These are phyloP conservation scores for Gortyna flavago DNA, from an alignment of 2,888 invertebrate genomes.

Conservation along the genomic window DNA sequence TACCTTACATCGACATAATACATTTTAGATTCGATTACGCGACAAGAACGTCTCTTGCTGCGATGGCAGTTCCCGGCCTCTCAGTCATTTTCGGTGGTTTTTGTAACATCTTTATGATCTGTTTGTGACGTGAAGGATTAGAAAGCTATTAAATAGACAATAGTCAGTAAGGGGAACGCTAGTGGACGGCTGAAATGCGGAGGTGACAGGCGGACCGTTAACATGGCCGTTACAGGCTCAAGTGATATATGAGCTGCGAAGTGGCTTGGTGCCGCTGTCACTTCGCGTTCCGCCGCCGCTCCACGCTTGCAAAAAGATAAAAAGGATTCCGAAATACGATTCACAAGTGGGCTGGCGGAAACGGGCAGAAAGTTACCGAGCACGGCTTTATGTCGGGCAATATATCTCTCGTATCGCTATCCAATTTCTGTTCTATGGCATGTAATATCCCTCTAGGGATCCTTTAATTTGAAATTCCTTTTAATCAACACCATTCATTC, in stretches of 20 bases:
- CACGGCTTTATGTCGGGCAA: slow-evolving; percentile 87
- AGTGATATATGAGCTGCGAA: slow-evolving; percentile 89
- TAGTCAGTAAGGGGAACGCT: slow-evolving; percentile 71
- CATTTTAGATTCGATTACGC: slow-evolving; percentile 37
- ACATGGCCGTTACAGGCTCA: slow-evolving; percentile 85
- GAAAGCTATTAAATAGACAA: slow-evolving; percentile 76
- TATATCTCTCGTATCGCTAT: slow-evolving; percentile 89
- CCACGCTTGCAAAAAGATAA: slow-evolving; percentile 87
- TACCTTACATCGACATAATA: slow-evolving; percentile 38
- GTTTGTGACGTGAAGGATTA: slow-evolving; percentile 70
- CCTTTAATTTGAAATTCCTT: slow-evolving; percentile 85
- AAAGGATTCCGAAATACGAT: slow-evolving; percentile 89
- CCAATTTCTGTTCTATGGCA: slow-evolving; percentile 89
- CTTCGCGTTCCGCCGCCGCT: slow-evolving; percentile 84
- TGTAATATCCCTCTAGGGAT: slow-evolving; percentile 85
- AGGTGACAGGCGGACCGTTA: slow-evolving; percentile 88
- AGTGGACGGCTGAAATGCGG: slow-evolving; percentile 81
- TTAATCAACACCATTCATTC: slow-evolving; percentile 84
- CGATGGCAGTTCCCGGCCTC: slow-evolving; percentile 23
- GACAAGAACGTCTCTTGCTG: slow-evolving; percentile 31
- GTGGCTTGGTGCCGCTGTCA: slow-evolving; percentile 89
- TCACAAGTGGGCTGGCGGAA: slow-evolving; percentile 89
- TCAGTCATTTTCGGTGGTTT: slow-evolving; percentile 32
- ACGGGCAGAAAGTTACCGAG: slow-evolving; percentile 88
- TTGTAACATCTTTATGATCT: slow-evolving; percentile 51